Evolutionary conservation across 2,888 invertebrate species (phyloP), one percentile per base, ranked within the genome.

Genomic region (Drosophila emarginata): DNA sequence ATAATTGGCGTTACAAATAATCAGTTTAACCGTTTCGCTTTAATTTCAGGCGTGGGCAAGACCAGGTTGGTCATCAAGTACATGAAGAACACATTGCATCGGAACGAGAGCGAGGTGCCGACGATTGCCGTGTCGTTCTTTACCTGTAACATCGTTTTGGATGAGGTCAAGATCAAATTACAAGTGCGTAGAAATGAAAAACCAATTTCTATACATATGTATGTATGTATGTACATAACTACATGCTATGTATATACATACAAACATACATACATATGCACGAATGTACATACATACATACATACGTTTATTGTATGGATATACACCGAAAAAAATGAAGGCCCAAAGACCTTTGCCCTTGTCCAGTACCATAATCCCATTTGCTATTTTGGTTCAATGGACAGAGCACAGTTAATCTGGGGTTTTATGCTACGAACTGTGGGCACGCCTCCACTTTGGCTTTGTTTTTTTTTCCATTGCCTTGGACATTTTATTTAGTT

Each of bases 111-210:
- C 83, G 94, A 95, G 63, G 95, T 95, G 26, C 96, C 97, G 0
- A 97, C 97, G 3, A 96, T 97, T 85, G 97, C 97, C 0, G 97
- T 97, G 0, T 96, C 97, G 0, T 97, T 97, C 93, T 97, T 97
- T 92, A 96, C 95, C 0, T 97, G 96, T 91, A 96, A 95, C 91
- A 93, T 97, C 82, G 95, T 94, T 83, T 92, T 96, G 60, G 94
- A 94, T 7, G 94, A 95, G 75, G 93, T 94, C 23, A 94, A 94
- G 88, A 94, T 97, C 7, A 96, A 95, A 92, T 90, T 96, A 76
- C 96, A 96, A 94, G 96, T 96, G 77, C 88, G 90, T 91, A 88
- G 76, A 75, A 50, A 14, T 64, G 37, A 53, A 59, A 23, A 39
- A 36, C 26, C 67, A 61, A 51, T 37, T 62, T 57, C 58, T 5